Evolutionary conservation across 2,888 invertebrate species (phyloP), one percentile per base, ranked within the genome.

Genomic region (Troglohyphantes excavatus): DNA sequence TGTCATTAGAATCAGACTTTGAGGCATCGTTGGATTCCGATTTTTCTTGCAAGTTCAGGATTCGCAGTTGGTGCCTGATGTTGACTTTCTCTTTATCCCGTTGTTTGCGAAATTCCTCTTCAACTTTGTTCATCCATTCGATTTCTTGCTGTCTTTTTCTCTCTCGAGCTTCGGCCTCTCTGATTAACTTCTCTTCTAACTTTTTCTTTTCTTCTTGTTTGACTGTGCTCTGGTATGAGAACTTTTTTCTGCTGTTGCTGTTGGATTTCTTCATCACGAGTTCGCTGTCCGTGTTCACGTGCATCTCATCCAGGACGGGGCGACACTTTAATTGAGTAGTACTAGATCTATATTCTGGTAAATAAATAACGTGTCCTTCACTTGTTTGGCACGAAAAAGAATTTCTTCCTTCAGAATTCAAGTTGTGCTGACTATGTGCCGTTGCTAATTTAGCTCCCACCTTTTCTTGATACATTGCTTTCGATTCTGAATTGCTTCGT

Each of bases 161-260:
- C 93, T 97, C 93, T 65, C 92, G 92, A 21, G 92, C 95, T 92
- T 97, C 96, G 0, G 96, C 96, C 93, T 97, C 96, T 91, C 95
- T 95, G 21, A 96, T 96, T 88, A 97, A 94, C 93, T 95, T 96
- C 92, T 97, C 96, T 0, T 97, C 96, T 75, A 97, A 93, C 79
- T 95, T 94, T 70, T 95, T 95, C 90, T 96, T 94, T 94, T 97
- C 97, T 78, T 96, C 95, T 93, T 97, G 96, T n/a, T 97, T 93
- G 11, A 97, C 96, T 0, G 97, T 97, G 70, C 96, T 97, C 93
- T 97, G 97, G 94, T 97, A 97, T 0, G 96, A 96, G 94, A 97
- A 97, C 91, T 96, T 95, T 93, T 96, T 96, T 87, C 92, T 91
- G 65, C 63, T 67, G 23, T 68, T 82, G 43, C 33, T 68, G n/a